Evolutionary conservation across 2,113 vertebrate genomes (phyloP), one percentile per base, ranked within the genome.

Genomic region (Thalassarche chlororhynchos): DNA sequence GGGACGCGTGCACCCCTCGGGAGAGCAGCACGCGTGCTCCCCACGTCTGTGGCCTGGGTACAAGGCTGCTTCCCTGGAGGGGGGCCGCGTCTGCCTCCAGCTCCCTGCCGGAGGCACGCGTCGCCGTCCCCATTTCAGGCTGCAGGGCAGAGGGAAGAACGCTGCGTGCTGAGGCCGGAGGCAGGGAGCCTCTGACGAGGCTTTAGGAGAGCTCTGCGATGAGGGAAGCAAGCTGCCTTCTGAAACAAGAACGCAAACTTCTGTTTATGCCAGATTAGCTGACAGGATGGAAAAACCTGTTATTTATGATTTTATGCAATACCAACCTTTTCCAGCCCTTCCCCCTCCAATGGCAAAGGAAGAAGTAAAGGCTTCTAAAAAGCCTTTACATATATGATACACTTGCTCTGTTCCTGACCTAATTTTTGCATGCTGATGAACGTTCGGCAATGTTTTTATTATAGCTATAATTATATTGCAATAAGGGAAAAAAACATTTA

Each of bases 151-250:
- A 55, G 23, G 65, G 69, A 14, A 54, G 40, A 69, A 4, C 1
- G 0, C 20, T 36, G 29, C 1, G 4, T 36, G 54, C 54, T 26
- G 78, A 8, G 40, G 64, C 75, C 0, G 0, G 14, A 3, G 2
- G 17, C 18, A 14, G 55, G 42, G 42, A 95, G 34, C 51, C 46
- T 25, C 8, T 80, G 52, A 21, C 0, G 0, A 52, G 52, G 71
- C 46, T 57, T 75, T 31, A 21, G 70, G 34, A 29, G 42, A 72
- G 21, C 28, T 36, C 70, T 70, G 51, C 0, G 1, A 7, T 9
- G 57, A 44, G n/a, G 32, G 58, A 64, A 69, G 54, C 20, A 19
- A 87, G 28, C 42, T 77, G 72, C 55, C 82, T 58, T 69, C 54
- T 55, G 78, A 76, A 58, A 62, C 23, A 42, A 31, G 71, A 70